Base-by-base conservation (phyloP, 2,888 invertebrate species). In the Cistogaster globosa region DNA sequence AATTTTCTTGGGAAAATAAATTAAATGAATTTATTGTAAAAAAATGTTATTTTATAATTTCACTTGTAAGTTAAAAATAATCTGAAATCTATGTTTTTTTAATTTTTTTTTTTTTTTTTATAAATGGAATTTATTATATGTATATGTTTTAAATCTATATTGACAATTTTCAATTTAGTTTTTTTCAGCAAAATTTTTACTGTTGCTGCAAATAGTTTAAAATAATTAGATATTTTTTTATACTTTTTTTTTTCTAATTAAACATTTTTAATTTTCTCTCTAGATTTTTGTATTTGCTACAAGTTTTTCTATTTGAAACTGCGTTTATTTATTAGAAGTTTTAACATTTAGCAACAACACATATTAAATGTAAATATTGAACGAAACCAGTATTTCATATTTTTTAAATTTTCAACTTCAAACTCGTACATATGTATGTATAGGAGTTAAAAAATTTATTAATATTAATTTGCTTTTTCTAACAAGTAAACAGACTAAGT, bases 311-410 rank as follows among this genome's bases (percentile, higher is more conserved):
- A 32, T 20, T 58, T 57, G 18, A 32, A 22, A 58, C 58, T 48
- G 8, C 5, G 60, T 60, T 68, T 68, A 48, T 77, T 51, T 68
- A 57, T 58, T 48, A 53, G 45, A 65, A 48, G 14, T 26, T 60
- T 18, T 53, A 18, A 60, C 62, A 20, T 69, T 69, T 42, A 53
- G n/a, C n/a, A n/a, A n/a, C n/a, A 32, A 51, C 11, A 53, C 42
- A 42, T 60, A 62, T 69, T 51, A 11, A 18, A 48, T 22, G 57
- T 51, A 75, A 55, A 63, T 67, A 76, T 76, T 57, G 48, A 58
- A 78, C 26, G 4, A 22, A 78, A 68, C 51, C 22, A 51, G 6
- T 69, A 62, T 62, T 20, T 69, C 60, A 12, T 45, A 45, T 45
- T 45, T 45, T 45, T 45, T 45, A 9, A 9, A 9, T 45, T 45